These are phyloP conservation scores for Steatocranus sp. DNA, from an alignment of 2,797 vertebrate genomes.

Conservation along the genomic window DNA sequence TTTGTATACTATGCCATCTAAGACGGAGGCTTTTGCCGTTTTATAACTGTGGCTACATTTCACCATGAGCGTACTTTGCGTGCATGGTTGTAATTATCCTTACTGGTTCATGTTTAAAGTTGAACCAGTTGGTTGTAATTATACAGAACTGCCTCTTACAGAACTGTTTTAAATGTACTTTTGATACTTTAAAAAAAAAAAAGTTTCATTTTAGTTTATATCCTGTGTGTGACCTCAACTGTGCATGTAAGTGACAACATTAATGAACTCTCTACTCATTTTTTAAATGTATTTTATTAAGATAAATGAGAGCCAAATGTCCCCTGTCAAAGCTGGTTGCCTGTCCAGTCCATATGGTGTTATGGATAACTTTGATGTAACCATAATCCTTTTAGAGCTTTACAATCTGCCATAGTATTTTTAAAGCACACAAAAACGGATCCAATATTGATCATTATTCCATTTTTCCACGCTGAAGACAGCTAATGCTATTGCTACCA, in stretches of 20 bases:
- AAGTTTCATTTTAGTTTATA: background rate
- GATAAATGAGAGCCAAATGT: background rate
- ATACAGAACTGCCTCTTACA: background rate
- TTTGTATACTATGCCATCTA: background rate
- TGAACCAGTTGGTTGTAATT: background rate
- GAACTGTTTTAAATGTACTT: background rate
- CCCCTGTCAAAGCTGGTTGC: background rate
- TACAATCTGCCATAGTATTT: background rate
- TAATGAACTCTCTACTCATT: background rate
- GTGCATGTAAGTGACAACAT: background rate
- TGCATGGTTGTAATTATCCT: background rate
- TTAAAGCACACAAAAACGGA: background rate
- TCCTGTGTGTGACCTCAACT: background rate
- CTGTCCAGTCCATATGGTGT: fast-evolving
- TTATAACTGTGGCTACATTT: background rate
- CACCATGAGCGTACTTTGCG: background rate
- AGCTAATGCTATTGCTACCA: background rate
- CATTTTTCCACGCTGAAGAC: background rate
- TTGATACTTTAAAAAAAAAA: background rate
- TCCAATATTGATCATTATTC: background rate
- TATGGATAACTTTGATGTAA: background rate
- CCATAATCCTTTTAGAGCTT: background rate
- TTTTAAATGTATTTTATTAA: background rate
- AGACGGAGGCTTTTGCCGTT: background rate
- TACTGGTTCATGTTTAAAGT: background rate